A percentile compares a stretch with the other conserved stretches of the same genome.
These are phyloP conservation scores for Atractosteus spatula DNA, from an alignment of 2,113 vertebrate genomes.

Conservation along the genomic window DNA sequence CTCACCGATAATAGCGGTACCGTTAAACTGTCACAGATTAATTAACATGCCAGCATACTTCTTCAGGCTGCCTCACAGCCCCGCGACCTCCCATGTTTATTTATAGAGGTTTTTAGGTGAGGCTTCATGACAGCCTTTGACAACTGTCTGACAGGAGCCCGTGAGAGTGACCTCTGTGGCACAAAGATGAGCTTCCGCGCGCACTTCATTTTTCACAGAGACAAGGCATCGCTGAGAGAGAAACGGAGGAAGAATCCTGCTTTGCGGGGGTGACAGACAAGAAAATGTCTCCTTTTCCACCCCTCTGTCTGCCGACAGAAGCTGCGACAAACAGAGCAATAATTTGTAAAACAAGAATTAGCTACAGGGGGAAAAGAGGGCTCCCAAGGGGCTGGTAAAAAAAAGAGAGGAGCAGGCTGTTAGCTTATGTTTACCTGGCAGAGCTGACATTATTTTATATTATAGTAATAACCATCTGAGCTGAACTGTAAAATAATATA, in stretches of 20 bases:
- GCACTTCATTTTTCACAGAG: slow-evolving; percentile 13
- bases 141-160: neutral
- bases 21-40: neutral
- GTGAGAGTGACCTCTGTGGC: slow-evolving; percentile 46
- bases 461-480: slow-evolving; percentile 49
- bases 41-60: neutral
- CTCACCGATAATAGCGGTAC: neutral
- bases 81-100: too few relatives aligned
- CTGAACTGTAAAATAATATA: slow-evolving; percentile 43
- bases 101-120: too few relatives aligned
- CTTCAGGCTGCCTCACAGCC: too few relatives aligned
- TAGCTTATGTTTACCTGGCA: slow-evolving; percentile 62
- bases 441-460: slow-evolving; percentile 49
- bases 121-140: too few relatives aligned
- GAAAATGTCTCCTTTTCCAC: slow-evolving; percentile 6
- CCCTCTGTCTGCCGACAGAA: slow-evolving; percentile 54
- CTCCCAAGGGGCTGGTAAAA: slow-evolving; percentile 44
- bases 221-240: slow-evolving; percentile 24
- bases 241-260: slow-evolving; percentile 23
- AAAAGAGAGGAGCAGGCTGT: slow-evolving; percentile 40
- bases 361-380: slow-evolving; percentile 46
- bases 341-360: slow-evolving; percentile 65
- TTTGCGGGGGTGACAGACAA: slow-evolving; percentile 37
- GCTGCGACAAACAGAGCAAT: slow-evolving; percentile 58
- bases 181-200: slow-evolving; percentile 7